Conservation (phyloP, 1,140 invertebrate genomes). For the Meteorus sp. region DNA sequence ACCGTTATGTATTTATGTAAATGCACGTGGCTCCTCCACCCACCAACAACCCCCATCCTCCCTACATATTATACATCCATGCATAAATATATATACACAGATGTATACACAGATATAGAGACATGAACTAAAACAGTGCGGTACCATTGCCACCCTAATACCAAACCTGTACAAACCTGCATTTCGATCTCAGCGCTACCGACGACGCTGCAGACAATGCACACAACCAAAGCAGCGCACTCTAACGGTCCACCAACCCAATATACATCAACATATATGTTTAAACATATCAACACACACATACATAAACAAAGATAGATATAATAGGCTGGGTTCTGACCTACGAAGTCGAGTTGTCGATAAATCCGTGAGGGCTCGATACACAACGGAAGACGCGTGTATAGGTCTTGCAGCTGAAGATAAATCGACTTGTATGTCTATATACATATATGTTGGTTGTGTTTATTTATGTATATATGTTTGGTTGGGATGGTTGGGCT, state of each 20-base stretch:
- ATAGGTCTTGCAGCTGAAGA: conserved; percentile 16
- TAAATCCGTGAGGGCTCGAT: conserved; percentile 17
- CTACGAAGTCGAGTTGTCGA: conserved; percentile 6
- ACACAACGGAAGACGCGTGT: conserved; percentile 23
- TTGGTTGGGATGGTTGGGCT: conserved; percentile 4
- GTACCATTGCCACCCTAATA: conserved; percentile 31
- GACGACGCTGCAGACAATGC: background rate
- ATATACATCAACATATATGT: no score
- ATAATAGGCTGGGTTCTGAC: background rate
- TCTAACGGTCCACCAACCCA: background rate
- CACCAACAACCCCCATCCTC: no score
- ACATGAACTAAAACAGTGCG: no score
- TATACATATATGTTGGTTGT: background rate
- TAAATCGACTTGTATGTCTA: conserved; percentile 15
- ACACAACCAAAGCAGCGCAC: background rate
- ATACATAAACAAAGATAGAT: background rate
- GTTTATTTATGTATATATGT: conserved; percentile 1
- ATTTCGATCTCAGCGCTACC: conserved; percentile 10
- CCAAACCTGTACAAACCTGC: conserved; percentile 1
- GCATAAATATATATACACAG: no score
- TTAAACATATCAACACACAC: no score
- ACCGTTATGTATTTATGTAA: conserved; percentile 62
- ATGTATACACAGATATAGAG: no score
- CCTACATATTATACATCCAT: no score
- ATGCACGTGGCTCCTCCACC: no score